Conservation (phyloP, 2,888 invertebrate genomes). For the Archips xylosteana region DNA sequence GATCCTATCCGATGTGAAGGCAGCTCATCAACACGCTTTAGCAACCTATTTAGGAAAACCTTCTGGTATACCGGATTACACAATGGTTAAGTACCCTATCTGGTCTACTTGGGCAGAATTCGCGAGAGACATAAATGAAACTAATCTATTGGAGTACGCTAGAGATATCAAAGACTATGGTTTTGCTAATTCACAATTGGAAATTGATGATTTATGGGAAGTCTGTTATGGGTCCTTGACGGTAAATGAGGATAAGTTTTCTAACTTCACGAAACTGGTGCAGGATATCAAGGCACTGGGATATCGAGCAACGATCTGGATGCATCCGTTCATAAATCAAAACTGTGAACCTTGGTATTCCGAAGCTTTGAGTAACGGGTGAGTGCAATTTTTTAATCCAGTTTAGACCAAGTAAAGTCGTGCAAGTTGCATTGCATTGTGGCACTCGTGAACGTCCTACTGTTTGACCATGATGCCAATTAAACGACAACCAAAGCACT, state of each 20-base stretch:
- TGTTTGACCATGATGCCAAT: too few species aligned
- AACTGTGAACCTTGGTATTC: slow-evolving; percentile 87
- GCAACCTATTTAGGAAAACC: slow-evolving; percentile 87
- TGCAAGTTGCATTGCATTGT: too few species aligned
- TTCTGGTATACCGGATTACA: slow-evolving; percentile 85
- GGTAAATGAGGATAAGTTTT: slow-evolving; percentile 90
- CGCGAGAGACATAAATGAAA: slow-evolving; percentile 86
- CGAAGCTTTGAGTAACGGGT: slow-evolving; percentile 85
- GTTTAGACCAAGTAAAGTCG: too few species aligned
- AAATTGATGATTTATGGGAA: slow-evolving; percentile 96
- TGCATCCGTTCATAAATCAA: slow-evolving; percentile 94
- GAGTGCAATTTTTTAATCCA: slow-evolving; percentile 49
- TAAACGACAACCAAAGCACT: too few species aligned
- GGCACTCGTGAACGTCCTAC: too few species aligned
- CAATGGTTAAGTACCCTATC: slow-evolving; percentile 91
- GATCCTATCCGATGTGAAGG: slow-evolving; percentile 83
- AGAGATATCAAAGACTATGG: slow-evolving; percentile 87
- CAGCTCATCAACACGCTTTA: slow-evolving; percentile 88
- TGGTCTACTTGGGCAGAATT: slow-evolving; percentile 96
- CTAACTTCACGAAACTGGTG: slow-evolving; percentile 87
- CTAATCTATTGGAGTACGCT: slow-evolving; percentile 87
- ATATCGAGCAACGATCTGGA: slow-evolving; percentile 93
- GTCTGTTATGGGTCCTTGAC: slow-evolving; percentile 92
- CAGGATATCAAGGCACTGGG: slow-evolving; percentile 86
- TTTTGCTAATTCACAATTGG: slow-evolving; percentile 90